Base-by-base conservation (phyloP, 2,113 vertebrate species). In the Tragelaphus buxtoni region DNA sequence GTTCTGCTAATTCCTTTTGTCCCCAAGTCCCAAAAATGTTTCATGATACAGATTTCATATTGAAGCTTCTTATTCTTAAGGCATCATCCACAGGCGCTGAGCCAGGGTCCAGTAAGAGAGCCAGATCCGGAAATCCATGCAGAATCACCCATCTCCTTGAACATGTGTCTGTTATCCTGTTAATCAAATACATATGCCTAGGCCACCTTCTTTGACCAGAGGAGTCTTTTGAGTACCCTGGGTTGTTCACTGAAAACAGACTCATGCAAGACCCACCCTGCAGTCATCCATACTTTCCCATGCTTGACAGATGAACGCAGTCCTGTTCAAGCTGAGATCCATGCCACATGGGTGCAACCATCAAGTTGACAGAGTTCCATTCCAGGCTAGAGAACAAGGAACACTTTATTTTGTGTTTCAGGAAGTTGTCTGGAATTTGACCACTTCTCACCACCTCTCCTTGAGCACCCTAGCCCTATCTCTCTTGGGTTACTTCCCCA, bases 1-100 rank as follows among this genome's bases (percentile, higher is more conserved):
- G 13, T 72, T 94, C 63, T 60, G 49, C 65, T 79, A 32, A 65
- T 63, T 93, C n/a, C 56, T 96, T 97, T 97, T 84, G 74, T 97
- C 92, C 17, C 35, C 65, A 79, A 4, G 84, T 90, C 60, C 60
- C 65, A 1, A 24, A 77, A 85, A n/a, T 58, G 30, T 77, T 85
- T 82, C 32, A 42, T 81, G 55, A 49, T 82, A 30, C 12, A 61
- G 16, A 47, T 88, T n/a, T 92, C 35, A 35, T 65, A 32, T 1
- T 81, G 51, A 58, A 47, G 47, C 56, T 61, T 87, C 53, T 93
- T 90, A 28, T 47, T 96, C 74, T 82, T 91, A 84, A 91, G 35
- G 13, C 45, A 79, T 63, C 42, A 39, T 49, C 81, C 35, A 0
- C 13, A 10, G 60, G 60, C 35, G 13, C 51, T 82, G n/a, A n/a